Evolutionary conservation across 2,113 vertebrate species (phyloP), one percentile per base, ranked within the genome.

Genomic region (Spermophilus dauricus): DNA sequence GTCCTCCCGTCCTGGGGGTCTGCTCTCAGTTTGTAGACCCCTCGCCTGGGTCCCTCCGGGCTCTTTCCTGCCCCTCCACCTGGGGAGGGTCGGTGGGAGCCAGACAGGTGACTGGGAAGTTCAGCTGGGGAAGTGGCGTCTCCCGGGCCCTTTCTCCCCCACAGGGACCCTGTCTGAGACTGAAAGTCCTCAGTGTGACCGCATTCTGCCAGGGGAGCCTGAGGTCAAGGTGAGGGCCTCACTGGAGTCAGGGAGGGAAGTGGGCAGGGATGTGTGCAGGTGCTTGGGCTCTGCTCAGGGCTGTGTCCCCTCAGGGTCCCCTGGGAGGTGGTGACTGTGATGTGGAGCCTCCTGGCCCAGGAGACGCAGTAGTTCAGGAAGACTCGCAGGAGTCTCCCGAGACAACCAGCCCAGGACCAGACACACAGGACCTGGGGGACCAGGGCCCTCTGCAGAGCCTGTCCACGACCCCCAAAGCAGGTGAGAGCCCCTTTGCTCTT

Each of bases 191-290:
- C 91, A 69, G 11, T 0, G 67, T 7, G 28, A 45, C 3, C 4
- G 76, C 2, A 0, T 18, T 34, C 48, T 45, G 24, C 48, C 67
- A 2, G 92, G 94, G 87, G 85, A 97, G 72, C 9, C 58, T 0
- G 51, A 90, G 78, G 88, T 48, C 61, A 73, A 97, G 98, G 98
- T 98, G 75, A 97, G 95, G 51, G 0, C 12, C n/a, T 61, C 30
- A 0, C 51, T 1, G 2, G 18, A 22, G 58, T 0, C 9, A 10
- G 69, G 14, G 8, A 0, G 42, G 14, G 14, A 5, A 1, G 1
- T 4, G 2, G 20, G 69, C 6, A 24, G 61, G 34, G 11, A 16
- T 17, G 9, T 53, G 51, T 16, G 51, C 51, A 53, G 51, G 51
- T 14, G 4, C 51, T 53, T 16, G 1, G 26, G 22, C 53, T 39